A percentile compares a stretch with the other conserved stretches of the same genome.
Evolutionary conservation across 2,113 vertebrate species (phyloP).

Genomic region (Pedionomus torquatus): DNA sequence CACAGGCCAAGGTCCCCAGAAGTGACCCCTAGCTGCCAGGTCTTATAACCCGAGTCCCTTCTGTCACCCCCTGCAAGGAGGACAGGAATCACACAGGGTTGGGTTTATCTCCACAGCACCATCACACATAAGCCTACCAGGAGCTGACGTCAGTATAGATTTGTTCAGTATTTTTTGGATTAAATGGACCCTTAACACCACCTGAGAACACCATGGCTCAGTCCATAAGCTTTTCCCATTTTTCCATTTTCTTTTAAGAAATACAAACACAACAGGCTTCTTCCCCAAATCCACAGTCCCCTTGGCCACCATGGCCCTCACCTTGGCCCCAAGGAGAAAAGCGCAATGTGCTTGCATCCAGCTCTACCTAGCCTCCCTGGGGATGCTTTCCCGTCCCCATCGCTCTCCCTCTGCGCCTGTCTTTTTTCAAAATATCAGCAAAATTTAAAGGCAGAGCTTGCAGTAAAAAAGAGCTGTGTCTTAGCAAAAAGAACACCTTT

Average conservation of each 20-base stretch:
- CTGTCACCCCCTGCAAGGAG: background rate
- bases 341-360: background rate
- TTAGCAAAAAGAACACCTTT: slow-evolving; percentile 50
- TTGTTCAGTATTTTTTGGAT: background rate
- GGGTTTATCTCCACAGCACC: background rate
- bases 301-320: background rate
- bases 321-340: background rate
- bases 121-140: background rate
- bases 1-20: background rate
- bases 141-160: background rate
- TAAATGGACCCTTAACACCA: background rate
- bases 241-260: background rate
- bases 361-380: background rate
- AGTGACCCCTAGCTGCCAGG: background rate
- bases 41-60: background rate
- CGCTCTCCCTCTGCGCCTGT: background rate
- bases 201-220: background rate
- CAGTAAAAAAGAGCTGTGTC: slow-evolving; percentile 47
- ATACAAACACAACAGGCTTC: background rate
- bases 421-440: slow-evolving; percentile 53
- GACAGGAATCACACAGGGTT: background rate
- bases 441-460: slow-evolving; percentile 60
- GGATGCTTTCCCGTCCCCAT: background rate
- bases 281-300: background rate
- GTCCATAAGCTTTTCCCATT: background rate